Percentiles rank a stretch among this genome's conserved stretches.
Evolutionary conservation across 2,888 invertebrate species (phyloP).

Genomic region (Cylindroiulus punctatus): DNA sequence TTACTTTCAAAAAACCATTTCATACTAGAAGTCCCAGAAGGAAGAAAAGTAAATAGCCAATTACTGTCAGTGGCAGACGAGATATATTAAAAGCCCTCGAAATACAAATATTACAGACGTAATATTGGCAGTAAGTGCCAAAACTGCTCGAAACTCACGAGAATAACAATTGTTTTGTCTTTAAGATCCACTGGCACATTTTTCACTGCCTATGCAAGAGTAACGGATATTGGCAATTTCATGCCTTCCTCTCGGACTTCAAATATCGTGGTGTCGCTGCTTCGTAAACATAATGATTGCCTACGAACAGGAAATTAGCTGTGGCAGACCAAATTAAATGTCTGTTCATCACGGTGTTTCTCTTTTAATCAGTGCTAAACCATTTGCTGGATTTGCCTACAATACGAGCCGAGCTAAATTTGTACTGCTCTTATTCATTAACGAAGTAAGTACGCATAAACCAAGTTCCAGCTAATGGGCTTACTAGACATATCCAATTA

Average conservation of each 20-base stretch:
- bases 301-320: neutral
- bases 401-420: neutral
- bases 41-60: too few relatives aligned
- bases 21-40: too few relatives aligned
- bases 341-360: neutral
- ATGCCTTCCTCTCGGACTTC: neutral
- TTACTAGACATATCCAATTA: constrained; percentile 63
- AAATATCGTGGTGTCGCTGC: neutral
- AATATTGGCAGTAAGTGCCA: too few relatives aligned
- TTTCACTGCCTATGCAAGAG: neutral
- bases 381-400: neutral
- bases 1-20: too few relatives aligned
- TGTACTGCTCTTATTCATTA: neutral
- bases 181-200: neutral
- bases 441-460: neutral
- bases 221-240: neutral
- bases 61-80: too few relatives aligned
- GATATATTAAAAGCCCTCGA: too few relatives aligned
- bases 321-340: neutral
- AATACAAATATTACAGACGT: too few relatives aligned
- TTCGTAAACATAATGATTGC: neutral
- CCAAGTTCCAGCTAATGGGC: constrained; percentile 55
- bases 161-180: neutral
- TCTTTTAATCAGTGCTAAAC: constrained; percentile 2
- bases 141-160: neutral